These are phyloP conservation scores for Aquatica leii DNA, from an alignment of 2,888 invertebrate species.

Conservation along the genomic window DNA sequence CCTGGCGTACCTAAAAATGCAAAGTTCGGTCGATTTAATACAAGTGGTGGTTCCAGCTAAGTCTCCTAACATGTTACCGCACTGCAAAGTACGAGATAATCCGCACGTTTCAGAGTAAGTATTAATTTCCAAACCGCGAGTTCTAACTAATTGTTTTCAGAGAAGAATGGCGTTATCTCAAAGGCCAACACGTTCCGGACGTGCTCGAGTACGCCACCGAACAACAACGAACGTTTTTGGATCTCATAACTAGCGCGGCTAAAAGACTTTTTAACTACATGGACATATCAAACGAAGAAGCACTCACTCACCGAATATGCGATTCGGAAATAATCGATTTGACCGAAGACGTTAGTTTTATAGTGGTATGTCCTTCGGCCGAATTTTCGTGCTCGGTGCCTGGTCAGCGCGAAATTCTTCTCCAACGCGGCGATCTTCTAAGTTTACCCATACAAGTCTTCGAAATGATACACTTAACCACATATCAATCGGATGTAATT, in stretches of 20 bases:
- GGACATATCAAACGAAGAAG: slow-evolving; percentile 77
- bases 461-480: slow-evolving; percentile 93
- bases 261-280: slow-evolving; percentile 81
- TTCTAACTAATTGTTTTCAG: slow-evolving; percentile 63
- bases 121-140: neutral
- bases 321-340: slow-evolving; percentile 94
- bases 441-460: slow-evolving; percentile 93
- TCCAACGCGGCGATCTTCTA: slow-evolving; percentile 85
- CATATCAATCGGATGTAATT: slow-evolving; percentile 91
- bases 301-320: slow-evolving; percentile 82
- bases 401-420: slow-evolving; percentile 83
- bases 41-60: slow-evolving; percentile 92
- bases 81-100: slow-evolving; percentile 91
- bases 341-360: slow-evolving; percentile 87
- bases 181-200: slow-evolving; percentile 66
- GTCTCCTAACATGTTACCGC: slow-evolving; percentile 94
- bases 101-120: slow-evolving; percentile 94
- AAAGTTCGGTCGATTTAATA: slow-evolving; percentile 94
- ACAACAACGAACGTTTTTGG: slow-evolving; percentile 82
- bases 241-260: slow-evolving; percentile 77
- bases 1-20: slow-evolving; percentile 95
- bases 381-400: slow-evolving; percentile 93
- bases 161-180: slow-evolving; percentile 95
- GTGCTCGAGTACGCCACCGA: slow-evolving; percentile 69
- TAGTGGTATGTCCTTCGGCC: slow-evolving; percentile 91